Base-by-base conservation (phyloP, 2,888 invertebrate genomes). In the Mythimna lalbum region DNA sequence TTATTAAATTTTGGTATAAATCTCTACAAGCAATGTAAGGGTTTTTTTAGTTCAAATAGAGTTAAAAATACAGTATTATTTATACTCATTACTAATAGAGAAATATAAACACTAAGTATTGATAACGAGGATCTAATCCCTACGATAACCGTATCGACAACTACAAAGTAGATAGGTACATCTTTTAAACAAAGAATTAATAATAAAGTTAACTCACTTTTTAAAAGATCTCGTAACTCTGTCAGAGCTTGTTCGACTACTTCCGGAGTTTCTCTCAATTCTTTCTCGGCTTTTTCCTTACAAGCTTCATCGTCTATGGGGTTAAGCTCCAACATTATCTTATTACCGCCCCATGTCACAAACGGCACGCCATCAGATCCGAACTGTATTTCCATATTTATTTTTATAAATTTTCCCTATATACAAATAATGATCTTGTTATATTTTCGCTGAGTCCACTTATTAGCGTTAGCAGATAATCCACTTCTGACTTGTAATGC, bases 231-330 rank as follows among this genome's bases (percentile, higher is more conserved):
- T 74, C 94, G 95, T 4, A 97, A 89, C 80, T 97, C 97, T 56
- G 90, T 91, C 31, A 98, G 89, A 23, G 97, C 97, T 74, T 96
- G 91, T 73, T 96, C 96, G 7, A 97, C 96, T 27, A 96, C 93
- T 89, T 98, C 97, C 0, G 97, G 97, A 0, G 97, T 96, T 91
- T 98, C 98, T 73, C 98, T 94, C 21, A 98, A 92, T 88, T 98
- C 98, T 21, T 91, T 95, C 83, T 94, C 94, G 0, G 98, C 98
- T 83, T 97, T 97, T 87, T 97, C 96, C 62, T 93, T 85, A 23
- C 95, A 96, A 84, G 94, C 93, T 43, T 96, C 96, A 56, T 97
- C 96, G 0, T 93, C 93, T 12, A 97, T 89, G 0, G 97, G 96
- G 31, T 96, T 96, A 27, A 96, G 94, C 81, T 98, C 98, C 78